phyloP scores from a whole-genome alignment of 2,888 invertebrate species.

The Iphiclides podalirius region DNA sequence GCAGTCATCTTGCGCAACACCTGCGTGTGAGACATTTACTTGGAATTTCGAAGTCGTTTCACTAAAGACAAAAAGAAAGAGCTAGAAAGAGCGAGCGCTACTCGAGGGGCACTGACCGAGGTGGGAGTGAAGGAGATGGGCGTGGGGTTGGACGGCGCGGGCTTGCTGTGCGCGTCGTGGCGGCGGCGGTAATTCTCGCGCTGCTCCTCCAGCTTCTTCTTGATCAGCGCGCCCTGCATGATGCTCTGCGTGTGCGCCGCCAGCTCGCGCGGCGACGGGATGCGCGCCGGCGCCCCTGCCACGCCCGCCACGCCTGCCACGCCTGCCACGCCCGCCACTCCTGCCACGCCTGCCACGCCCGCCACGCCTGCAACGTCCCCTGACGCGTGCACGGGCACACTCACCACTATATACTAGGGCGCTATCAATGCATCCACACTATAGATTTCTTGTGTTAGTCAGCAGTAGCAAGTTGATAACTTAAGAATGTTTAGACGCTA shows the following conservation, averaged over 20 bases:
- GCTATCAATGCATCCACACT: not conserved
- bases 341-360: too few relatives aligned
- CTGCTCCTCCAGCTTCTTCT: slow-evolving; percentile 94
- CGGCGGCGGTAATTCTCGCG: slow-evolving; percentile 90
- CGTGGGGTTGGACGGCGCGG: slow-evolving; percentile 53
- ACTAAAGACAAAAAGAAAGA: not conserved
- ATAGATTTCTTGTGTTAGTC: too few relatives aligned
- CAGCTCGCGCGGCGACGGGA: slow-evolving; percentile 91
- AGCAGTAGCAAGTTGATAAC: too few relatives aligned
- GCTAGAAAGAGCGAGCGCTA: not conserved
- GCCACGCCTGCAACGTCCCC: too few relatives aligned
- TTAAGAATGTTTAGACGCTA: too few relatives aligned
- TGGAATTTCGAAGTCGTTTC: too few relatives aligned
- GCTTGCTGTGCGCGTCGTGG: slow-evolving; percentile 79
- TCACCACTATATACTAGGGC: not conserved
- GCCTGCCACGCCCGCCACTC: not conserved
- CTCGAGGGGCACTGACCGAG: slow-evolving; percentile 82
- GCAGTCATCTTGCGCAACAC: slow-evolving; percentile 96
- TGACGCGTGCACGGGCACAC: not conserved
- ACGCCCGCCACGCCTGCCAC: slow-evolving; percentile 9
- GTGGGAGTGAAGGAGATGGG: slow-evolving; percentile 95
- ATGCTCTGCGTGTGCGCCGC: slow-evolving; percentile 92
- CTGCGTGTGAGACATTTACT: slow-evolving; percentile 43
- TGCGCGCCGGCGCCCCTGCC: slow-evolving; percentile 84
- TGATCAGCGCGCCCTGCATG: slow-evolving; percentile 91